Evolutionary conservation across 2,888 invertebrate species (phyloP).

Genomic region (Timandra comae): DNA sequence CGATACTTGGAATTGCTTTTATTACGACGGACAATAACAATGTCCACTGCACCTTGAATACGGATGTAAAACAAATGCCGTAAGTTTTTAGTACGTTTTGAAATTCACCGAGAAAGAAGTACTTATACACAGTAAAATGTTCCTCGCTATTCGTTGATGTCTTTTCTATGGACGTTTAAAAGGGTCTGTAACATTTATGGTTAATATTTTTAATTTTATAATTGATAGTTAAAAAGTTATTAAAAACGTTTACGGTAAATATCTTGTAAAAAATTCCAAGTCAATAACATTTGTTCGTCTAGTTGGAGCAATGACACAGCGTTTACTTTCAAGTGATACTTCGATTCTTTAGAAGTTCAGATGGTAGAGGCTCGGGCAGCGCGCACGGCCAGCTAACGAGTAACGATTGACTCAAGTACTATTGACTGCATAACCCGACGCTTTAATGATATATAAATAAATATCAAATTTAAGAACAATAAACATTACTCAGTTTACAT

Average conservation of each 20-base stretch:
- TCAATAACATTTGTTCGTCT: constrained; percentile 33
- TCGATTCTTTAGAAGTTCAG: constrained; percentile 65
- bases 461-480: constrained; percentile 32
- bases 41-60: too few relatives aligned
- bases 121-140: too few relatives aligned
- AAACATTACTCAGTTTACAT: constrained; percentile 17
- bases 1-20: too few relatives aligned
- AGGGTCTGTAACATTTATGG: not conserved
- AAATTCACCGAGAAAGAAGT: too few relatives aligned
- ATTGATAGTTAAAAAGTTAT: too few relatives aligned
- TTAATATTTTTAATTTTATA: not conserved
- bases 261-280: constrained; percentile 8
- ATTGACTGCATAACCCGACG: constrained; percentile 47
- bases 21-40: too few relatives aligned
- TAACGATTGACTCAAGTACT: constrained; percentile 61
- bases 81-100: too few relatives aligned
- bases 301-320: constrained; percentile 66
- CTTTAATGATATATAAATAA: constrained; percentile 42
- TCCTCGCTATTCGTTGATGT: too few relatives aligned
- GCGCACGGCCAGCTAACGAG: constrained; percentile 55
- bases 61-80: too few relatives aligned
- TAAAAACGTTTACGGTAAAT: not conserved
- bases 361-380: too few relatives aligned
- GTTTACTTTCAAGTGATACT: constrained; percentile 68
- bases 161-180: constrained; percentile 4